A percentile compares a stretch with the other conserved stretches of the same genome.
These are phyloP conservation scores for Seira ritae DNA, from an alignment of 2,888 invertebrate species.

Conservation along the genomic window DNA sequence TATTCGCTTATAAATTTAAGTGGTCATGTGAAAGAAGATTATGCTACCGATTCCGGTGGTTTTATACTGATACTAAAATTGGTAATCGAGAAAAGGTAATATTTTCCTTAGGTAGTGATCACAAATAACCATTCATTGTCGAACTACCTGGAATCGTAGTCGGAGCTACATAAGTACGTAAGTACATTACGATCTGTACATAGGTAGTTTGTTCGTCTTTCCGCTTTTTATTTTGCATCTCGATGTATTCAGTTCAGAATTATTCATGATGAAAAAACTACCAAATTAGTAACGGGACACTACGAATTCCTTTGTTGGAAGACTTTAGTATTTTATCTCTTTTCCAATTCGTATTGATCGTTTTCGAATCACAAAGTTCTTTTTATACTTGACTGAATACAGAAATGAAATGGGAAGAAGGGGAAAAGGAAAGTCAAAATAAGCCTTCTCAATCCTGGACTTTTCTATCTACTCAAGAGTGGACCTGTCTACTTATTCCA, in stretches of 20 bases:
- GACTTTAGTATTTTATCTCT: too few species aligned
- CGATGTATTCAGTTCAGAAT: too few species aligned
- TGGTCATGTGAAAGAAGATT: conserved; percentile 30
- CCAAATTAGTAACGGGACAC: too few species aligned
- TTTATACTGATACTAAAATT: conserved; percentile 7
- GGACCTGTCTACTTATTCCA: conserved; percentile 60
- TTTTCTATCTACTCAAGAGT: conserved; percentile 53
- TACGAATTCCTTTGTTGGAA: too few species aligned
- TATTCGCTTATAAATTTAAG: conserved; percentile 58
- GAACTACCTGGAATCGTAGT: too few species aligned
- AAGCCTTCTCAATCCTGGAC: conserved; percentile 55
- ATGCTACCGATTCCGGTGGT: neutral
- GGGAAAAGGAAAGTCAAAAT: conserved; percentile 53
- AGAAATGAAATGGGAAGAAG: conserved; percentile 50
- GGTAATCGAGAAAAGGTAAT: neutral
- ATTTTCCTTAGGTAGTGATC: neutral
- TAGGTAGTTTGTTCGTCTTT: too few species aligned
- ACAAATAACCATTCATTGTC: too few species aligned
- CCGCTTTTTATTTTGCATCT: too few species aligned
- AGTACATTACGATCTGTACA: too few species aligned
- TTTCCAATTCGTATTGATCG: too few species aligned
- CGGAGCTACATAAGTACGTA: too few species aligned
- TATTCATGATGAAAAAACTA: too few species aligned
- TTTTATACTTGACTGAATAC: conserved; percentile 46
- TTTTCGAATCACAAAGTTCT: neutral